Evolutionary conservation across 2,797 vertebrate species (phyloP).

Genomic region (Eremophila alpestris): DNA sequence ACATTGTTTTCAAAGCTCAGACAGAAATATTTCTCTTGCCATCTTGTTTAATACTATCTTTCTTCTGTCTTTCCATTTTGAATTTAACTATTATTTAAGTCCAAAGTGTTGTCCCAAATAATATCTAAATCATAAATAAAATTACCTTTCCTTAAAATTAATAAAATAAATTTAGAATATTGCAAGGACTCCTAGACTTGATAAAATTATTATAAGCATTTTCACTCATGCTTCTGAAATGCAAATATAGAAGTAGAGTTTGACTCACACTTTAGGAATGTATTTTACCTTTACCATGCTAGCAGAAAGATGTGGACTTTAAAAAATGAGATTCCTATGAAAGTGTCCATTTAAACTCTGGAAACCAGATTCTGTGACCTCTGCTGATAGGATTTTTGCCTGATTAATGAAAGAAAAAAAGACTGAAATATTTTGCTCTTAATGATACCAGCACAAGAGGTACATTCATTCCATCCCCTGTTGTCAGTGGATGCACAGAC

Average conservation of each 20-base stretch:
- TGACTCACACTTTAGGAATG: background rate
- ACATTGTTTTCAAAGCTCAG: background rate
- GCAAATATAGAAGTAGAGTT: background rate
- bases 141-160: background rate
- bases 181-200: background rate
- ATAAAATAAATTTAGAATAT: background rate
- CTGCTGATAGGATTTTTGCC: background rate
- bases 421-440: constrained; percentile 10
- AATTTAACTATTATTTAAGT: background rate
- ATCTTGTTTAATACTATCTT: background rate
- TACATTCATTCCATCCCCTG: constrained; percentile 45
- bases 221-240: background rate
- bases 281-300: background rate
- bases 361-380: constrained; percentile 9
- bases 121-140: background rate
- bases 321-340: background rate
- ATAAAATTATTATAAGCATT: background rate
- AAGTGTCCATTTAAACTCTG: constrained; percentile 8
- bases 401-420: constrained; percentile 21
- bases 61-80: background rate
- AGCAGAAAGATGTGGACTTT: background rate
- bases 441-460: constrained; percentile 35
- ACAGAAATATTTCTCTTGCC: background rate
- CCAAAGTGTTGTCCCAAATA: background rate
- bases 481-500: constrained; percentile 36